Evolutionary conservation across 92 coral and sea anemone genomes (phyloP).

Genomic region (Paramuricea clavata): DNA sequence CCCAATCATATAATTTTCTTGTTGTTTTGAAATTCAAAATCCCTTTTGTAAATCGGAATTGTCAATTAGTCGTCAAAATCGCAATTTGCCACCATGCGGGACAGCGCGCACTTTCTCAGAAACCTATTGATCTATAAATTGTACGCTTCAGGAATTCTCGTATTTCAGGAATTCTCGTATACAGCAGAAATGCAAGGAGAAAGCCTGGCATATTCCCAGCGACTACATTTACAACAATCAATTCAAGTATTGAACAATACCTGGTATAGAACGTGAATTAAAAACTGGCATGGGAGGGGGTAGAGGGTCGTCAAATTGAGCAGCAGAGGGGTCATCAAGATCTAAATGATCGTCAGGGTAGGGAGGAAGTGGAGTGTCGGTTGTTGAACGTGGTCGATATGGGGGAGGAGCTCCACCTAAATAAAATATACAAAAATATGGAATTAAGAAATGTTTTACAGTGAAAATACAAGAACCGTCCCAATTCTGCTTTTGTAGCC

Average conservation of each 20-base stretch:
- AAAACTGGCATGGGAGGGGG: constrained; percentile 94
- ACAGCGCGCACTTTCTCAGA: too few relatives aligned
- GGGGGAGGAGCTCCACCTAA: constrained; percentile 53
- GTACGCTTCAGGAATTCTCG: too few relatives aligned
- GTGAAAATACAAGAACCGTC: neutral
- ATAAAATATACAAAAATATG: neutral
- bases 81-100: too few relatives aligned
- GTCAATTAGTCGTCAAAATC: too few relatives aligned
- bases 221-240: constrained; percentile 32
- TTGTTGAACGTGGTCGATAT: constrained; percentile 51
- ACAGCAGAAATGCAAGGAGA: too few relatives aligned
- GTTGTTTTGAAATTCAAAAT: too few relatives aligned
- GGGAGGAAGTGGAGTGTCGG: constrained; percentile 82
- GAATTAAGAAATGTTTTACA: neutral
- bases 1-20: too few relatives aligned
- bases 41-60: too few relatives aligned
- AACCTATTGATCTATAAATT: too few relatives aligned
- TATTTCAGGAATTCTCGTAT: too few relatives aligned
- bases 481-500: too few relatives aligned
- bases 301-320: constrained; percentile 80
- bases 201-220: constrained; percentile 5
- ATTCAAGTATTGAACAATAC: neutral
- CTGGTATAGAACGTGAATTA: constrained; percentile 40
- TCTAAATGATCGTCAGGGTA: constrained; percentile 82
- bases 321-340: constrained; percentile 68